Conservation (phyloP, 2,113 vertebrate genomes). For the Carassius gibelio region DNA sequence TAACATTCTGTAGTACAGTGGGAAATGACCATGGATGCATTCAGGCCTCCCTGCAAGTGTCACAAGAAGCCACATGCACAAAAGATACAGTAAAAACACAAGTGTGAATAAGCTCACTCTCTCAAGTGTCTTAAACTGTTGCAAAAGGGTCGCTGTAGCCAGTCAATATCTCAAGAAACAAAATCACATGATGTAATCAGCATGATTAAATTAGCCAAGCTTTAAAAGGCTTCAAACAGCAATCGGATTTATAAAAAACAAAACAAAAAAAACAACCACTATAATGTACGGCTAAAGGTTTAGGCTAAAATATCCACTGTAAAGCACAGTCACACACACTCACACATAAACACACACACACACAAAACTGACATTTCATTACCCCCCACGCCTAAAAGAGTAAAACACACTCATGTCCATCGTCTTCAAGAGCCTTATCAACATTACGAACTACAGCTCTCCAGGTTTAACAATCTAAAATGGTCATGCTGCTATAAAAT, state of each 20-base stretch:
- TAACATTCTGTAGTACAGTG: neutral
- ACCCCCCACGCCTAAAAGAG: slow-evolving; percentile 58
- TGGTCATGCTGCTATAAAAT: neutral
- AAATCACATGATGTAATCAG: neutral
- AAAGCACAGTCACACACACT: slow-evolving; percentile 16
- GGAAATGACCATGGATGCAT: neutral
- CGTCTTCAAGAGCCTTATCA: neutral
- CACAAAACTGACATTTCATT: slow-evolving; percentile 21
- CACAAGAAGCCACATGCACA: neutral
- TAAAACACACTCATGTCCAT: slow-evolving; percentile 50
- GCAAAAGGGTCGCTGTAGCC: neutral
- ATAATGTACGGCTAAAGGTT: neutral
- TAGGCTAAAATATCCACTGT: slow-evolving; percentile 42
- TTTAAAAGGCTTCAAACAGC: neutral
- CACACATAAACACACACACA: slow-evolving; percentile 16
- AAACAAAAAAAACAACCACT: no score
- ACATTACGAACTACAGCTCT: neutral
- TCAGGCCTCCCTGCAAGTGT: neutral
- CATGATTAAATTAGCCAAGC: slow-evolving; percentile 13
- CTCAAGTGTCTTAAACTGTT: neutral
- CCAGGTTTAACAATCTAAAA: slow-evolving; percentile 4
- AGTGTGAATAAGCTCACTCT: neutral
- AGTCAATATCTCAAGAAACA: slow-evolving; percentile 11
- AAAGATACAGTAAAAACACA: slow-evolving; percentile 9
- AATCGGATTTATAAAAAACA: neutral